Evolutionary conservation across 2,113 vertebrate species (phyloP).

Genomic region (Lethenteron reissneri): DNA sequence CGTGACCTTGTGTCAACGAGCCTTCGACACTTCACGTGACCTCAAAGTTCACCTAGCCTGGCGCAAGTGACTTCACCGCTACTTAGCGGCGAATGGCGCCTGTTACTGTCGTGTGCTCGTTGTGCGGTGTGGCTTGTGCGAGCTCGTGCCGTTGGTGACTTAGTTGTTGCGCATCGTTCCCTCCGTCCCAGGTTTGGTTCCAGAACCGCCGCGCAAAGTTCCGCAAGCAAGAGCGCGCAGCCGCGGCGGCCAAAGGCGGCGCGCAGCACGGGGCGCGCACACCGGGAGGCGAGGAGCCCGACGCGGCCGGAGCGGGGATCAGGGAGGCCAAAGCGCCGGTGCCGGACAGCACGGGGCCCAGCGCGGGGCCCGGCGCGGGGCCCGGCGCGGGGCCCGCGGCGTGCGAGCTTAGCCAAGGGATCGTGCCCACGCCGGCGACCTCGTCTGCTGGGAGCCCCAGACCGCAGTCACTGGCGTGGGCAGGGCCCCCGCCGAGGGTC

Average conservation of each 20-base stretch:
- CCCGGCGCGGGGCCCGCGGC: conserved; percentile 32
- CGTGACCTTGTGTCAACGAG: too few relatives aligned
- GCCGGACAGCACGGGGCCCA: conserved; percentile 69
- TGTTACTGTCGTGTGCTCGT: too few relatives aligned
- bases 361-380: conserved; percentile 46
- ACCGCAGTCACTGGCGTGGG: conserved; percentile 42
- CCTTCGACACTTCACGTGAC: too few relatives aligned
- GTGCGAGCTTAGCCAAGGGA: conserved; percentile 43
- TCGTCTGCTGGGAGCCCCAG: conserved; percentile 31
- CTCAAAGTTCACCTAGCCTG: too few relatives aligned
- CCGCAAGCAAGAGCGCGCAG: conserved; percentile 70
- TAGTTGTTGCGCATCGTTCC: background rate
- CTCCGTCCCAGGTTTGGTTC: conserved; percentile 61
- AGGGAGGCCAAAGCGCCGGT: conserved; percentile 84
- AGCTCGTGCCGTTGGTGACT: too few relatives aligned
- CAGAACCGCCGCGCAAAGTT: conserved; percentile 88
- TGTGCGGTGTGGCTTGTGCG: too few relatives aligned
- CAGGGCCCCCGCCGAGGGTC: conserved; percentile 56
- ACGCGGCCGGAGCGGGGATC: conserved; percentile 61
- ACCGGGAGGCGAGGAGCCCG: conserved; percentile 35
- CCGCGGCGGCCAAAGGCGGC: conserved; percentile 38
- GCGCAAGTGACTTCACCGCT: too few relatives aligned
- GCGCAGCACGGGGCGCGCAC: conserved; percentile 15
- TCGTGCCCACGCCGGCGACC: conserved; percentile 46
- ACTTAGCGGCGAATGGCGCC: too few relatives aligned